These are phyloP conservation scores for Melanaphis sacchari DNA, from an alignment of 1,140 invertebrate species.

Conservation along the genomic window DNA sequence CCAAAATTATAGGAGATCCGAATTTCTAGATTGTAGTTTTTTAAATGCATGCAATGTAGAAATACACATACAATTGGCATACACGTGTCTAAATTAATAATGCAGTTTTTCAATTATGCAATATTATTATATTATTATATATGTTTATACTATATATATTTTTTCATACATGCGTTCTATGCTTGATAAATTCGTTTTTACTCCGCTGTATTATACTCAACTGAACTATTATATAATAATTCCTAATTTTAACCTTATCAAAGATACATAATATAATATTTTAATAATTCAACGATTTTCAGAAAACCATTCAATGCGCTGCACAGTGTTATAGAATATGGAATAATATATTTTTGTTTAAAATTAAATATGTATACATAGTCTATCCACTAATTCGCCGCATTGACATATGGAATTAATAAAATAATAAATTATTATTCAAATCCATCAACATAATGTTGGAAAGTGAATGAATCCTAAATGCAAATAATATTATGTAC, in stretches of 20 bases:
- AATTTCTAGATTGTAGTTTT: not conserved
- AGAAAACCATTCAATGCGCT: not conserved
- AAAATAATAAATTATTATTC: conserved; percentile 26
- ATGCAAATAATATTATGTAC: not conserved
- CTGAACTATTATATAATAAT: not conserved
- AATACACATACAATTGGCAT: not conserved
- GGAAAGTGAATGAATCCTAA: conserved; percentile 37
- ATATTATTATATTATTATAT: not conserved
- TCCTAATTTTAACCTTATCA: not conserved
- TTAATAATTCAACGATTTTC: conserved; percentile 8
- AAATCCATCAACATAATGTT: conserved; percentile 28
- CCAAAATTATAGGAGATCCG: not conserved
- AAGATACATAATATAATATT: not conserved
- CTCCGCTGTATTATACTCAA: not conserved
- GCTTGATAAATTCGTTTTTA: not conserved
- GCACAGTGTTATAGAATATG: not conserved
- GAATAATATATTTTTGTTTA: not conserved
- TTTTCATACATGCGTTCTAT: not conserved
- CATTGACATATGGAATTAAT: not conserved
- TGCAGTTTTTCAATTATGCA: not conserved
- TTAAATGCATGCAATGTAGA: not conserved
- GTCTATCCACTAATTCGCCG: not conserved
- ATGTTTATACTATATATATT: not conserved
- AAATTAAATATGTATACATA: not conserved
- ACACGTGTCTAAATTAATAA: conserved; percentile 15